phyloP scores from a whole-genome alignment of 2,797 vertebrate species.

The Chelonia mydas region DNA sequence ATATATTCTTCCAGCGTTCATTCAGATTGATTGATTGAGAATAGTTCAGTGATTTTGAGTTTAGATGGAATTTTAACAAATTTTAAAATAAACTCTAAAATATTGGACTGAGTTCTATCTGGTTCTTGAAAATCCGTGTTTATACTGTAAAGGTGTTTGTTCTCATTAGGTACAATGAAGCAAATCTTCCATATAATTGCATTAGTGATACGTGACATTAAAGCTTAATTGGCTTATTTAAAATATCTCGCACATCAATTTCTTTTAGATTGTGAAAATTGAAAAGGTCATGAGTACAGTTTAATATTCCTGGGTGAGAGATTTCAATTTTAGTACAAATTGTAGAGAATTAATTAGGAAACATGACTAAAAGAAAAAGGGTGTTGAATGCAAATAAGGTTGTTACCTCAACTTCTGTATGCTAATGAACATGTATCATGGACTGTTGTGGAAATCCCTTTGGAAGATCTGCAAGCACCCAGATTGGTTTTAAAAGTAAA shows the following conservation, averaged over 20 bases:
- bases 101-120: slow-evolving; percentile 33
- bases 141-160: slow-evolving; percentile 79
- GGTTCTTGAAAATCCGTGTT: slow-evolving; percentile 74
- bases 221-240: slow-evolving; percentile 81
- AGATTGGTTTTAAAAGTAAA: slow-evolving; percentile 38
- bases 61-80: slow-evolving; percentile 22
- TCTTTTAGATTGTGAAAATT: slow-evolving; percentile 81
- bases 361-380: slow-evolving; percentile 67
- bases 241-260: slow-evolving; percentile 80
- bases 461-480: slow-evolving; percentile 51
- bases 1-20: background rate
- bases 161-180: slow-evolving; percentile 81
- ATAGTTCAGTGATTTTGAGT: background rate
- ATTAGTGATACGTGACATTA: slow-evolving; percentile 83
- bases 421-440: slow-evolving; percentile 3
- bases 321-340: slow-evolving; percentile 81
- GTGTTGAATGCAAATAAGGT: slow-evolving; percentile 72
- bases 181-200: slow-evolving; percentile 82
- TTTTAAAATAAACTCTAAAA: slow-evolving; percentile 28
- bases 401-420: background rate
- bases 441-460: slow-evolving; percentile 39
- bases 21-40: background rate
- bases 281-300: slow-evolving; percentile 81
- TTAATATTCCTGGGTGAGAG: slow-evolving; percentile 81
- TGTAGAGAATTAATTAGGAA: slow-evolving; percentile 83